A percentile compares a stretch with the other conserved stretches of the same genome.
These are phyloP conservation scores for Cyrtonyx montezumae DNA, from an alignment of 2,113 vertebrate species.

Conservation along the genomic window DNA sequence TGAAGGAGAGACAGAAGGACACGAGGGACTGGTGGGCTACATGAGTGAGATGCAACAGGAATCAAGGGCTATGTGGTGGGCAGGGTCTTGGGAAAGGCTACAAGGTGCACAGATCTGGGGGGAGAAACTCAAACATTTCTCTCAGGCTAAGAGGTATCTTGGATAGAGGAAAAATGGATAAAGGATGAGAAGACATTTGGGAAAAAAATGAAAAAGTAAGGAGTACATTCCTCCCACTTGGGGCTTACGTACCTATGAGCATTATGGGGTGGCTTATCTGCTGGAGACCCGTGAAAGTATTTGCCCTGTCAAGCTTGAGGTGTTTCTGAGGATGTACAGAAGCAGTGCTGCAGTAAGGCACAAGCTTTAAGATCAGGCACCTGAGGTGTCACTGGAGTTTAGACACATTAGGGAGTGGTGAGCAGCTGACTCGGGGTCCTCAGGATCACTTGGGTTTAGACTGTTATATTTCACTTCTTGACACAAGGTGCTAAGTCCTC, in stretches of 20 bases:
- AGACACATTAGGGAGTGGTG: fast-evolving
- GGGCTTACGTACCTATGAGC: background rate
- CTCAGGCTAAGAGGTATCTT: background rate
- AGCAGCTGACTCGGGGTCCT: background rate
- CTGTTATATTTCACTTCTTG: background rate
- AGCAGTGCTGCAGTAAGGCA: background rate
- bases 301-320: background rate
- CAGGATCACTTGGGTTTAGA: background rate
- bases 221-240: background rate
- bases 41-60: background rate
- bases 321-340: background rate
- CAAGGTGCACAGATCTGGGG: background rate
- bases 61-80: background rate
- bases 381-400: background rate
- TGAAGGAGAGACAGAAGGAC: background rate
- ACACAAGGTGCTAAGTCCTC: background rate
- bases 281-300: background rate
- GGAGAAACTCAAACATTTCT: background rate
- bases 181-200: background rate
- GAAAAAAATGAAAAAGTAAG: background rate
- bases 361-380: background rate
- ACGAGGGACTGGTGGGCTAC: background rate
- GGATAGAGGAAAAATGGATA: background rate
- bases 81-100: background rate
- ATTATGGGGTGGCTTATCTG: background rate